Evolutionary conservation across 2,113 vertebrate species (phyloP), one percentile per base, ranked within the genome.

Genomic region (Entomyzon cyanotis): DNA sequence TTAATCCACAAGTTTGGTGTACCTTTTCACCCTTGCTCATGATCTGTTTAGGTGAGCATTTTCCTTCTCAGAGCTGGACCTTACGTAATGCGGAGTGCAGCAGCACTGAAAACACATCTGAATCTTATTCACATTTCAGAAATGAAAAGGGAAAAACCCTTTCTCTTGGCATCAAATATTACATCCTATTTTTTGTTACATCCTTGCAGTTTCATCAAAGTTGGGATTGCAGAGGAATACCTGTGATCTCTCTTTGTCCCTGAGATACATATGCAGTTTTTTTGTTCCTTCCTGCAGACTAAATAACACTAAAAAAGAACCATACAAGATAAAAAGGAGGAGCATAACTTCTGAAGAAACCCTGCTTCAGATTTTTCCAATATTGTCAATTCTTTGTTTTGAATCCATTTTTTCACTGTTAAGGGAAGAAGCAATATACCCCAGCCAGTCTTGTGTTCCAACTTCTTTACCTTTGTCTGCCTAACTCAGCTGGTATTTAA

Each of bases 401-500:
- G 91, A 95, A 96, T 94, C 87, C 6, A 31, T 78, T 71, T 91
- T 97, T 97, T 96, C 78, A 59, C 95, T 28, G 62, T 92, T 64
- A 95, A 95, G 91, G 87, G 84, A 95, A 89, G 90, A 93, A 96
- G 94, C 92, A 94, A 80, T 93, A 44, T 35, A 71, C 92, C 95
- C 49, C 19, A 59, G 96, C 85, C 94, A 79, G 96, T n/a, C 95
- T 93, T 94, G 93, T 93, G 94, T 96, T 97, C 92, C 93, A 89
- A 86, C 97, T 95, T 88, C 92, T 97, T 96, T 97, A 97, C 97
- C 96, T 97, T 98, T 98, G 97, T 98, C 97, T 97, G 97, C 82
- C 97, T 84, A 97, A 97, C 98, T 98, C 99, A 99, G 99, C 98
- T 99, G 99, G 99, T 98, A 98, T 98, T 99, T 99, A 99, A 99